phyloP scores from a whole-genome alignment of 1,140 invertebrate species.

The Phthorimaea operculella region DNA sequence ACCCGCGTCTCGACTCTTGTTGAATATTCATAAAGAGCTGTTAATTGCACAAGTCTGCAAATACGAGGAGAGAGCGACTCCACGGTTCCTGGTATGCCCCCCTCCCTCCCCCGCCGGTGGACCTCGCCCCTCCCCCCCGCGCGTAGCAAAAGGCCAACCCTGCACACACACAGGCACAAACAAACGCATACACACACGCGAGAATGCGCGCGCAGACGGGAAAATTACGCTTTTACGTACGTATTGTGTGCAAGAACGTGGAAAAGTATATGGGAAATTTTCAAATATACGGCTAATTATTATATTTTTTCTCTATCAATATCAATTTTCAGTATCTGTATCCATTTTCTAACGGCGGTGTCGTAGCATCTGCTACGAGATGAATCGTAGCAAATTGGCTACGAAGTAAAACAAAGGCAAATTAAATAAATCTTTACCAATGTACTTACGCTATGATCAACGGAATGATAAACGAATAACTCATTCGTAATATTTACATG shows the following conservation, averaged over 20 bases:
- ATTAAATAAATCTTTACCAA: too few species aligned
- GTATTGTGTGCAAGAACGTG: constrained; percentile 60
- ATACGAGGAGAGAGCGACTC: constrained; percentile 55
- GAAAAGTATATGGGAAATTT: constrained; percentile 32
- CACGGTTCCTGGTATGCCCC: constrained; percentile 45
- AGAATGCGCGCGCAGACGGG: constrained; percentile 57
- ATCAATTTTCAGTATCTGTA: too few species aligned
- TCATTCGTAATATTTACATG: too few species aligned
- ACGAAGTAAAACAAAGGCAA: too few species aligned
- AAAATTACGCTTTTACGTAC: constrained; percentile 64
- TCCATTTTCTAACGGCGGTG: too few species aligned
- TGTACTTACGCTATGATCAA: too few species aligned
- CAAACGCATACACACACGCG: constrained; percentile 10
- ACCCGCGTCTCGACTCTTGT: constrained; percentile 46
- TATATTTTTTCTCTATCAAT: too few species aligned
- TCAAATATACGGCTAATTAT: constrained; percentile 10
- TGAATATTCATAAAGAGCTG: constrained; percentile 67
- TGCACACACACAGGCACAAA: constrained; percentile 39
- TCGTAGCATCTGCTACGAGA: too few species aligned
- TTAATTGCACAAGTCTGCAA: constrained; percentile 65
- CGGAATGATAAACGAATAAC: too few species aligned
- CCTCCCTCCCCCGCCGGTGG: constrained; percentile 16
- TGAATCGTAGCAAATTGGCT: too few species aligned
- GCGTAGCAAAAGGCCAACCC: constrained; percentile 60
- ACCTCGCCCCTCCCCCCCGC: constrained; percentile 18